Base-by-base conservation (phyloP, 2,888 invertebrate genomes). In the Chirona hameri region DNA sequence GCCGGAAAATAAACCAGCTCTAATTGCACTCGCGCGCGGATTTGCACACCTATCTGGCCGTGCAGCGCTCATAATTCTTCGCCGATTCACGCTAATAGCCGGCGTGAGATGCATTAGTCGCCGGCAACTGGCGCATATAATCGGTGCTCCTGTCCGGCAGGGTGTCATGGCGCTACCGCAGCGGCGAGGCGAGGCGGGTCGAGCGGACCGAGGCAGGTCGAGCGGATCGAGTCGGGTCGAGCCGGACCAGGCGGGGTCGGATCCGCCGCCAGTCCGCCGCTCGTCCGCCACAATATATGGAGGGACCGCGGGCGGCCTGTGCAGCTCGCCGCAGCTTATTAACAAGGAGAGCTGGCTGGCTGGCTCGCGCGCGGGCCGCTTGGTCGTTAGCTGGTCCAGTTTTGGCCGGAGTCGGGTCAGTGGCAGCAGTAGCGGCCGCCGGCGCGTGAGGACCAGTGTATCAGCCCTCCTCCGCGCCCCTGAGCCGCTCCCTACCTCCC, bases 311-410 rank as follows among this genome's bases (percentile, higher is more conserved):
- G 29, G 27, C 69, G 27, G 69, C 1, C 27, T 10, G 69, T 69
- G 69, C 69, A 69, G 69, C 69, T 69, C 27, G 27, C 69, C 69
- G n/a, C n/a, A 60, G 60, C 24, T 60, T 60, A 60, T 60, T 60
- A n/a, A 60, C 60, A n/a, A 24, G 39, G 39, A 39, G 39, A 52
- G 52, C 52, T 52, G 52, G 15, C 52, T 18, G 52, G 52, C 18
- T 18, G 12, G 52, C 52, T 18, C 15, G 52, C 12, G 52, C 52
- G 52, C 52, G 15, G 52, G 15, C 18, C 52, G 52, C 7, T 18
- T 12, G 60, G 60, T 60, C 60, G 60, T 60, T 60, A 24, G 60
- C 24, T 24, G 24, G 60, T 60, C 60, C 60, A 60, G 60, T 60
- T 60, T 60, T 60, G 60, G 60, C 60, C 60, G 24, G 21, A 24